Evolutionary conservation across 2,797 vertebrate genomes (phyloP).

Genomic region (Sitta carolinensis): DNA sequence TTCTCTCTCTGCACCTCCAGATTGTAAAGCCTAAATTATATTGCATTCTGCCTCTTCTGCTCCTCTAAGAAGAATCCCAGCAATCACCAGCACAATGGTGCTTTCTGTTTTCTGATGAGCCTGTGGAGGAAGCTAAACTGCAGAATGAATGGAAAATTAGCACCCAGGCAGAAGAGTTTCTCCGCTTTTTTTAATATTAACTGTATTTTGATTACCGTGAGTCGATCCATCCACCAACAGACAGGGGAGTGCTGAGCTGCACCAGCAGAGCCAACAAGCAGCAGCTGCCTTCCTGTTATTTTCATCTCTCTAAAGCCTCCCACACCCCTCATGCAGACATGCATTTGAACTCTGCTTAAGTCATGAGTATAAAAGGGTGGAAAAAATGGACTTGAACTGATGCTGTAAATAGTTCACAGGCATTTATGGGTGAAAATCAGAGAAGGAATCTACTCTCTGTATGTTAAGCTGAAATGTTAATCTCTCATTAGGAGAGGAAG

Average conservation of each 20-base stretch:
- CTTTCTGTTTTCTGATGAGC: conserved; percentile 22
- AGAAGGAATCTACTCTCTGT: background rate
- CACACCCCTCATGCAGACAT: background rate
- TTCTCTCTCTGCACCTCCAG: background rate
- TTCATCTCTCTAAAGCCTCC: conserved; percentile 25
- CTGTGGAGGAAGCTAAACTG: background rate
- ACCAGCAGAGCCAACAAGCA: background rate
- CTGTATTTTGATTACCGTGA: background rate
- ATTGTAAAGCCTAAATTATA: background rate
- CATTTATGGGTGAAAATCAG: background rate
- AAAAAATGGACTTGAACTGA: background rate
- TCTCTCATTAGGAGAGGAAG: background rate
- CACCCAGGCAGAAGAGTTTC: background rate
- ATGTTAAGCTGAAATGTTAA: background rate
- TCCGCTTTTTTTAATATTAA: background rate
- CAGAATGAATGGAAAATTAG: background rate
- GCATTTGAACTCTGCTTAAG: conserved; percentile 22
- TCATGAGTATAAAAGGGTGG: background rate
- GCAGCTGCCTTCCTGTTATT: conserved; percentile 59
- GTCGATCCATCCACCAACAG: background rate
- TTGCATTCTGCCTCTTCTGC: background rate
- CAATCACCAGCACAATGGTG: background rate
- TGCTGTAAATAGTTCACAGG: conserved; percentile 13
- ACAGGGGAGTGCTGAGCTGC: background rate
- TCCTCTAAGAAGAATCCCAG: background rate